phyloP scores from a whole-genome alignment of 2,888 invertebrate species.

The Lasiommata megera region DNA sequence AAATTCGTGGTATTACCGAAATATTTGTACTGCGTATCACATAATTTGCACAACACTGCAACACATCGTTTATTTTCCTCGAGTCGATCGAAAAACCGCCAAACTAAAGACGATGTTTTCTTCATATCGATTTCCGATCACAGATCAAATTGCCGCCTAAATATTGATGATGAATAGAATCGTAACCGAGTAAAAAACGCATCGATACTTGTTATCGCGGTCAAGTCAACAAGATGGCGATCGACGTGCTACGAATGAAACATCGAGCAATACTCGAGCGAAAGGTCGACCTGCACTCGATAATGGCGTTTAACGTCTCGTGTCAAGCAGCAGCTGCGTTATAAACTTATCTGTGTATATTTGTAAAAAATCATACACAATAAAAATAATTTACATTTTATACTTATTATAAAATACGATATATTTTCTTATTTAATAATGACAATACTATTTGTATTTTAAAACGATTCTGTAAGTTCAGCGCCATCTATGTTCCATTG shows the following conservation, averaged over 20 bases:
- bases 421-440: too few relatives aligned
- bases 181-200: constrained; percentile 53
- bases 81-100: constrained; percentile 72
- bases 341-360: constrained; percentile 23
- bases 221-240: constrained; percentile 48
- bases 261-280: constrained; percentile 44
- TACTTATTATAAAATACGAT: too few relatives aligned
- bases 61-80: constrained; percentile 59
- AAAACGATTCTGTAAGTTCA: too few relatives aligned
- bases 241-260: constrained; percentile 40
- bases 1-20: constrained; percentile 75
- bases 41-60: constrained; percentile 71
- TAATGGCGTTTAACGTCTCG: constrained; percentile 24
- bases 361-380: too few relatives aligned
- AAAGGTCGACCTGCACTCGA: constrained; percentile 50
- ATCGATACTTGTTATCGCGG: constrained; percentile 62
- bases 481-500: too few relatives aligned
- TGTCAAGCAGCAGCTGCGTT: constrained; percentile 2
- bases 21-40: constrained; percentile 71
- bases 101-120: constrained; percentile 68
- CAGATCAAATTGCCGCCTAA: constrained; percentile 58
- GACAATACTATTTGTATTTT: too few relatives aligned
- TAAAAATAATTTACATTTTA: too few relatives aligned
- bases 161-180: constrained; percentile 42
- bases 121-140: constrained; percentile 59